Evolutionary conservation across 2,797 vertebrate genomes (phyloP), one percentile per base, ranked within the genome.

Genomic region (Thaleichthys pacificus): DNA sequence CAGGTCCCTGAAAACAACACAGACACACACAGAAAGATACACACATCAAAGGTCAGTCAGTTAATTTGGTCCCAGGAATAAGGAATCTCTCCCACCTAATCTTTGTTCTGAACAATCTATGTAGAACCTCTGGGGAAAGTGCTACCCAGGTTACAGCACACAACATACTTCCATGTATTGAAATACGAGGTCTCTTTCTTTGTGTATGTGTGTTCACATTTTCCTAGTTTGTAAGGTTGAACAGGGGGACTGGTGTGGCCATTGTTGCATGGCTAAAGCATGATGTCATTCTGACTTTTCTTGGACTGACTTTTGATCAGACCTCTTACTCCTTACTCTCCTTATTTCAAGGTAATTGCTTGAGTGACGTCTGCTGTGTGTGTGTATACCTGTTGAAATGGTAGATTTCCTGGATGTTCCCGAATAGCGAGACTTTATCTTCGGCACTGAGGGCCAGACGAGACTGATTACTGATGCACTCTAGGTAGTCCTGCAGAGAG

Each of bases 391-490:
- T 97, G 87, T 99, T 99, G 79, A 99, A 99, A 87, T 73, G 90
- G 87, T 97, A 98, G 89, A 99, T 99, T 82, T 98, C 97, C 71
- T 80, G 84, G 86, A 99, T 99, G 91, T 99, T 99, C 85, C 97
- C 98, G 79, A 99, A 99, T 42, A 99, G 92, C 66, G 95, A 96
- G 14, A 92, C 93, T 85, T 93, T 93, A 77, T 99, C 97, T 79
- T 98, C 97, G 0, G 92, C 84, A 76, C 92, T 96, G 85, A 99
- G 80, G 63, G 93, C 91, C 71, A 97, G 93, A 35, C 93, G 94
- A 38, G 91, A 92, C 86, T 98, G 96, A 84, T 96, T 95, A 78
- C 85, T 93, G 91, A 99, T 98, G 69, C 93, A 96, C 81, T 96
- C 94, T 0, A 98, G 88, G 89, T 99, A 99, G 92, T 99, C 97